Percentiles rank a stretch among this genome's conserved stretches.
phyloP scores from a whole-genome alignment of 2,888 invertebrate species.

The Quadroppia sp. region DNA sequence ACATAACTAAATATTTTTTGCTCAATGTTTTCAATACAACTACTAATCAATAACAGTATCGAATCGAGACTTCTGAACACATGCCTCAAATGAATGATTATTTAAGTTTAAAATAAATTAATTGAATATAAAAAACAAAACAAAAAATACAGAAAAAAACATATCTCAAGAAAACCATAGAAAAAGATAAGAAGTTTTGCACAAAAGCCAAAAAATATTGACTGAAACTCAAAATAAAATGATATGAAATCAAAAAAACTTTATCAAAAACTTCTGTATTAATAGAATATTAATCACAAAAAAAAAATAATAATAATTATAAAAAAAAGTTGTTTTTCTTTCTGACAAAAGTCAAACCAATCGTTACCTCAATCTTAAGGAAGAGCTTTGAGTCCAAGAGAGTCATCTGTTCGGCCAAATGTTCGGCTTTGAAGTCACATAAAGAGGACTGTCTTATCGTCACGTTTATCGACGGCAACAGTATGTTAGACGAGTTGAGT shows the following conservation, averaged over 20 bases:
- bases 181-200: background rate
- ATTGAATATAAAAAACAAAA: background rate
- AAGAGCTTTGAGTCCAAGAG: conserved; percentile 90
- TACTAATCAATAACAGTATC: no score
- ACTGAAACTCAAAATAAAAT: no score
- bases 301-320: no score
- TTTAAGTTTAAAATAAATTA: background rate
- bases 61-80: background rate
- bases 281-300: no score
- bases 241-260: no score
- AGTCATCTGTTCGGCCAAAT: conserved; percentile 98
- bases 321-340: no score
- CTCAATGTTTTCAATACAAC: no score
- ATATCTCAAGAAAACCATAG: background rate
- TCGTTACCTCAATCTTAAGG: conserved; percentile 75
- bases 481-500: background rate
- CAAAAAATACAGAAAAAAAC: background rate
- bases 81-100: background rate
- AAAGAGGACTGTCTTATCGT: conserved; percentile 51
- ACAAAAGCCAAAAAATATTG: background rate
- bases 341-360: no score
- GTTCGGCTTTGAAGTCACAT: conserved; percentile 75
- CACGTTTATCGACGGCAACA: conserved; percentile 25
- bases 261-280: no score
- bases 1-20: background rate